Evolutionary conservation across 2,888 invertebrate genomes (phyloP).

Genomic region (Erebia epiphron): DNA sequence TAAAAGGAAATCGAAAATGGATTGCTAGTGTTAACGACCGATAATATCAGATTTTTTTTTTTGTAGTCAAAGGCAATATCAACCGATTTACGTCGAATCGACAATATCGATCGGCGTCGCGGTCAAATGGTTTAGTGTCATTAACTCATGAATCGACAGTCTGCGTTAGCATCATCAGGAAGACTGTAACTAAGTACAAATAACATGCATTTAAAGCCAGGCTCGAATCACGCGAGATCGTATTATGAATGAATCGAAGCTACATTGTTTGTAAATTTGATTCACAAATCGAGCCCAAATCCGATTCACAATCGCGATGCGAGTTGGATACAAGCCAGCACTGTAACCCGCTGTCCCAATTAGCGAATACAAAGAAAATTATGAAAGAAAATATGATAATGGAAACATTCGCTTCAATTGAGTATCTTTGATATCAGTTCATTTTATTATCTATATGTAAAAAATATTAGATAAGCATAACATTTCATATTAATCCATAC

Average conservation of each 20-base stretch:
- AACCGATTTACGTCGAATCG: too few species aligned
- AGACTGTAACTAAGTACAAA: conserved; percentile 17
- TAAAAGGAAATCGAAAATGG: too few species aligned
- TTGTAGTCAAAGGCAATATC: too few species aligned
- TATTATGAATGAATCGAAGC: conserved; percentile 31
- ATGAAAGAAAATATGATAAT: conserved; percentile 9
- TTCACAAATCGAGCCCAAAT: conserved; percentile 27
- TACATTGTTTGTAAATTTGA: conserved; percentile 33
- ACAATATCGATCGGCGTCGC: too few species aligned
- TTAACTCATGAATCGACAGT: too few species aligned
- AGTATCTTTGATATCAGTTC: conserved; percentile 26
- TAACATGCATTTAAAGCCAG: background rate
- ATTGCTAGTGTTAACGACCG: too few species aligned
- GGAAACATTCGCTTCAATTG: conserved; percentile 7
- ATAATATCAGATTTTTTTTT: too few species aligned
- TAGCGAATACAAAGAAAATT: conserved; percentile 19
- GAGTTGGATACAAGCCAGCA: conserved; percentile 31
- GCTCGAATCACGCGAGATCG: background rate
- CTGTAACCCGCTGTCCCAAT: conserved; percentile 19
- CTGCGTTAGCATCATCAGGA: conserved; percentile 9
- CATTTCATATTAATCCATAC: background rate
- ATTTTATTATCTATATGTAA: conserved; percentile 22
- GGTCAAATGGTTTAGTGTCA: too few species aligned
- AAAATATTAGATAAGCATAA: background rate
- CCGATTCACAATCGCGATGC: conserved; percentile 26